phyloP scores from a whole-genome alignment of 1,140 invertebrate species.

The Glossosoma conforme region DNA sequence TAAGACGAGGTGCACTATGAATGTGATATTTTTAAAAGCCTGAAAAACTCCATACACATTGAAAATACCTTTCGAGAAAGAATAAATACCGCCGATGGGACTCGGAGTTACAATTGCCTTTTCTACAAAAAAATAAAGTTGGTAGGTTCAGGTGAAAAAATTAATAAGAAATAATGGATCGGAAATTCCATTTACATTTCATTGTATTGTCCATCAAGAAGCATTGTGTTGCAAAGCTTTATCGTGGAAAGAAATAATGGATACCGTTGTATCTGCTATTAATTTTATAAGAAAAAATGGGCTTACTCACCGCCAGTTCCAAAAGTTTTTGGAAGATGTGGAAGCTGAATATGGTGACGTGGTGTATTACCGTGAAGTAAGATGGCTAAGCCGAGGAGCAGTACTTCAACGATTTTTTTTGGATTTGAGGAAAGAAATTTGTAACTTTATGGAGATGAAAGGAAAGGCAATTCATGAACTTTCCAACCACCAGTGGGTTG shows the following conservation, averaged over 20 bases:
- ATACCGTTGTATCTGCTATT: constrained; percentile 24
- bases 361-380: constrained; percentile 19
- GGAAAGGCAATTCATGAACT: constrained; percentile 12
- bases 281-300: constrained; percentile 30
- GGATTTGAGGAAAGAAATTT: constrained; percentile 20
- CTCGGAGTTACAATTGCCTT: too few species aligned
- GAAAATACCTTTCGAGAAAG: too few species aligned
- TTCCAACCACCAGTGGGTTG: constrained; percentile 11
- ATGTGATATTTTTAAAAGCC: too few species aligned
- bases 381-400: constrained; percentile 6
- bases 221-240: constrained; percentile 19
- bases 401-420: constrained; percentile 12
- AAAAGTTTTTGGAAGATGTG: constrained; percentile 31
- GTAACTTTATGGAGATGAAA: constrained; percentile 14
- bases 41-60: too few species aligned
- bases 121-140: too few species aligned
- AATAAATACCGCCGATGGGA: too few species aligned
- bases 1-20: too few species aligned
- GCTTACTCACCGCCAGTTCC: constrained; percentile 30
- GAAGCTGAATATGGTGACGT: constrained; percentile 27
- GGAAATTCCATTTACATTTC: constrained; percentile 21
- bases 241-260: constrained; percentile 23
- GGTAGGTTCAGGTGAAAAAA: too few species aligned
- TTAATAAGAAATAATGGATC: too few species aligned
- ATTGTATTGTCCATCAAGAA: constrained; percentile 28